Conservation (phyloP, 2,113 vertebrate species). For the Tachycineta bicolor region DNA sequence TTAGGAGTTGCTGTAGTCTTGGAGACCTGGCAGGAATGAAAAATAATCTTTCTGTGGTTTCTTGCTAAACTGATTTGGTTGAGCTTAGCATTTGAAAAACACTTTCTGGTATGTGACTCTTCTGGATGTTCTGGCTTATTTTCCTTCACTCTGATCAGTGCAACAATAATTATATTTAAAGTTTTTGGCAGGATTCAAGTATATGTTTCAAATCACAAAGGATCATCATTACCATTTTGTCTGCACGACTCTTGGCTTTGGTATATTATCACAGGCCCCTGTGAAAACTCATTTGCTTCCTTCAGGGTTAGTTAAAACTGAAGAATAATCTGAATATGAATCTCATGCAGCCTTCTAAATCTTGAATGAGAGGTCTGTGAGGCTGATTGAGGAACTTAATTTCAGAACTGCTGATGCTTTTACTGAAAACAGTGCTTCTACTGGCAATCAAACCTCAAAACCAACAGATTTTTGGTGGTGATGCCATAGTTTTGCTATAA, state of each 20-base stretch:
- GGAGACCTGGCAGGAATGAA: slow-evolving; percentile 40
- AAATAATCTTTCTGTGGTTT: slow-evolving; percentile 35
- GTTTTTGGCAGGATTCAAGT: background rate
- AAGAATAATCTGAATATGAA: background rate
- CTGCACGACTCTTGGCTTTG: background rate
- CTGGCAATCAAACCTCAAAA: background rate
- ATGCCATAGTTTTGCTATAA: background rate
- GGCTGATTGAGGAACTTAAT: background rate
- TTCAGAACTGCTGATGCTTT: background rate
- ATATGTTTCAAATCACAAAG: background rate
- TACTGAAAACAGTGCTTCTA: background rate
- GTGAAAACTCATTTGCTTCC: background rate
- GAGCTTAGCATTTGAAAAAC: background rate
- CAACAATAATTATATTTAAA: background rate
- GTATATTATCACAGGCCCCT: background rate
- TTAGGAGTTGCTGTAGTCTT: slow-evolving; percentile 29
- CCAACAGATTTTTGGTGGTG: background rate
- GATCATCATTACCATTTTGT: background rate
- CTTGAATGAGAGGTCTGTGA: background rate
- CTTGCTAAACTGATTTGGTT: slow-evolving; percentile 28
- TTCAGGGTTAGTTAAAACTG: background rate
- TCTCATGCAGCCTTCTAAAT: background rate
- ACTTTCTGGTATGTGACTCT: background rate
- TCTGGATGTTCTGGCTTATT: background rate
- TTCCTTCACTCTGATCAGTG: background rate